Percentiles rank a stretch among this genome's conserved stretches.
Conservation (phyloP, 2,113 vertebrate genomes). For the Planiliza haematocheilus region DNA sequence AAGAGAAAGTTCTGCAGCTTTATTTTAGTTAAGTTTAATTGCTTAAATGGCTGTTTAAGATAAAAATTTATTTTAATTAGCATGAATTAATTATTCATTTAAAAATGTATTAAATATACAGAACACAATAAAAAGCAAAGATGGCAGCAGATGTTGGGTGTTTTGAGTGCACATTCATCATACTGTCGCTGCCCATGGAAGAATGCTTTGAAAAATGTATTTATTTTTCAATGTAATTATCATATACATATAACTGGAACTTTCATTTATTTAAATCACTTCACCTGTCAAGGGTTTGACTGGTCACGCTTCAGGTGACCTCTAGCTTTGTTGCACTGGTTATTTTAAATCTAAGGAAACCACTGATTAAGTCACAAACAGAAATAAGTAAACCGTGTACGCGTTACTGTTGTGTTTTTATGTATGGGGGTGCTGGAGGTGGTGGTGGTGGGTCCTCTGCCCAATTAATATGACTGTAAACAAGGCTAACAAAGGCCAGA, state of each 20-base stretch:
- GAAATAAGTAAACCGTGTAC: neutral
- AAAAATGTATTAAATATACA: slow-evolving; percentile 38
- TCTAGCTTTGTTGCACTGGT: too few relatives aligned
- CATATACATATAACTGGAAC: slow-evolving; percentile 11
- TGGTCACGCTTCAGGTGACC: too few relatives aligned
- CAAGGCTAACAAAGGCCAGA: slow-evolving; percentile 67
- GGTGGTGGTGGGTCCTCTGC: slow-evolving; percentile 4
- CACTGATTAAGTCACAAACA: neutral
- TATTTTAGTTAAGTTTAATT: slow-evolving; percentile 21
- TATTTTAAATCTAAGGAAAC: too few relatives aligned
- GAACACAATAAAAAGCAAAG: slow-evolving; percentile 13
- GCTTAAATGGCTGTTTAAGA: slow-evolving; percentile 36
- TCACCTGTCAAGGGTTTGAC: neutral
- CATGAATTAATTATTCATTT: slow-evolving; percentile 52
- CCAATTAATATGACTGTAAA: slow-evolving; percentile 71
- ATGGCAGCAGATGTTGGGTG: slow-evolving; percentile 53
- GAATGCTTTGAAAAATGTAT: slow-evolving; percentile 15
- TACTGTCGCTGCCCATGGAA: slow-evolving; percentile 19
- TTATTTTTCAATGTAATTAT: slow-evolving; percentile 32
- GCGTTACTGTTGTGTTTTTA: neutral
- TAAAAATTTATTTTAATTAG: slow-evolving; percentile 59
- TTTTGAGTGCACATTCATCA: slow-evolving; percentile 42
- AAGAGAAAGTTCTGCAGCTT: too few relatives aligned
- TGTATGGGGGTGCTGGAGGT: neutral
- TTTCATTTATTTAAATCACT: slow-evolving; percentile 13